Evolutionary conservation across 2,113 vertebrate genomes (phyloP).

Genomic region (Centropus bengalensis): DNA sequence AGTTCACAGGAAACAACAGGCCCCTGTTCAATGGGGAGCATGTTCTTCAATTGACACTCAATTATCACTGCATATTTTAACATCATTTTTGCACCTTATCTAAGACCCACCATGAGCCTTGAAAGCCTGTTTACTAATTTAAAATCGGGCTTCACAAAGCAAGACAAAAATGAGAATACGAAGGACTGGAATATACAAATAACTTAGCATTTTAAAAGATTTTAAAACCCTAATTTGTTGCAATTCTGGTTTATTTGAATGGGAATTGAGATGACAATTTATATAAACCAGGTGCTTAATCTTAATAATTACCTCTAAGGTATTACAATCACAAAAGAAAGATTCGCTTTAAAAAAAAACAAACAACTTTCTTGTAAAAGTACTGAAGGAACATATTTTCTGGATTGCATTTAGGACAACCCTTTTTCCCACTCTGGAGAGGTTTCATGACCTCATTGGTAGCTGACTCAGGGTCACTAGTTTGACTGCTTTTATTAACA

Average conservation of each 20-base stretch:
- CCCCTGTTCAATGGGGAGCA: neutral
- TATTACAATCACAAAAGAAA: neutral
- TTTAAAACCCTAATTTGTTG: neutral
- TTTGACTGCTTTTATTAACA: rapidly evolving
- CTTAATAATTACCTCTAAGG: neutral
- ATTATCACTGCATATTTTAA: slow-evolving; percentile 37
- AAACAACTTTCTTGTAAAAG: neutral
- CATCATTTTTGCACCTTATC: neutral
- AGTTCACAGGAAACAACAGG: slow-evolving; percentile 10
- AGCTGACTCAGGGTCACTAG: neutral
- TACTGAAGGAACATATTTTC: neutral
- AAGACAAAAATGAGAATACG: neutral
- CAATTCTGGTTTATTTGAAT: neutral
- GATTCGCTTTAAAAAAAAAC: neutral
- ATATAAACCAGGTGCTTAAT: neutral
- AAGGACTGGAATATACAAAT: neutral
- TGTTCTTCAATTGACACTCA: neutral
- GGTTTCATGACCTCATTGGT: rapidly evolving
- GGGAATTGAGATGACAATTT: neutral
- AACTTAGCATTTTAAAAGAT: neutral
- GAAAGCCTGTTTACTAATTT: neutral
- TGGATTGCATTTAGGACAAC: neutral
- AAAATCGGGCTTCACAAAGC: neutral
- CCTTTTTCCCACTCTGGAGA: neutral
- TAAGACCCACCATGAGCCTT: neutral